Percentiles rank a stretch among this genome's conserved stretches.
phyloP scores from a whole-genome alignment of 2,797 vertebrate genomes.

The Lagodon rhomboides region DNA sequence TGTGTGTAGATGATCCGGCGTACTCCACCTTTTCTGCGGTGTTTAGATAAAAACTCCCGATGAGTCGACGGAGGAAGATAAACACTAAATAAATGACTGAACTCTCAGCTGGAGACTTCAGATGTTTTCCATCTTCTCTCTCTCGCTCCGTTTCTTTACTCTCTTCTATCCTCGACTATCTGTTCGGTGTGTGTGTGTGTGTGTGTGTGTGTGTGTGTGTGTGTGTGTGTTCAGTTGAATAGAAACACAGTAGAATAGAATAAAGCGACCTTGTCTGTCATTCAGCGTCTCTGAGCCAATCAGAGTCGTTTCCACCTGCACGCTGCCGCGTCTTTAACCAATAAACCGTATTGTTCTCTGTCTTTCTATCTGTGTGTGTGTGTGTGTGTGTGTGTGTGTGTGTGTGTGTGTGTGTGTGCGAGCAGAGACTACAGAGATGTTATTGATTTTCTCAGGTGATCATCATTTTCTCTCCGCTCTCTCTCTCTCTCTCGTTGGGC shows the following conservation, averaged over 20 bases:
- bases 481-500: conserved; percentile 35
- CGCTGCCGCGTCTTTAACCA: conserved; percentile 21
- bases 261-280: conserved; percentile 50
- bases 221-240: neutral
- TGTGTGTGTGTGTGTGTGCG: conserved; percentile 11
- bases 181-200: neutral
- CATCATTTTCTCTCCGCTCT: conserved; percentile 52
- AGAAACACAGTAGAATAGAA: neutral
- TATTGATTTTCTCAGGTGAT: conserved; percentile 68
- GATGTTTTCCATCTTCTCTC: neutral
- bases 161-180: neutral
- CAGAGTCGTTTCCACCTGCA: conserved; percentile 30
- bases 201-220: neutral
- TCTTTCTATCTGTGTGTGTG: conserved; percentile 5
- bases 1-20: neutral
- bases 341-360: conserved; percentile 15
- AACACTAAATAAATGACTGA: conserved; percentile 59
- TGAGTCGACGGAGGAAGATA: conserved; percentile 41
- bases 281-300: conserved; percentile 46
- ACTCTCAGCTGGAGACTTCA: conserved; percentile 31
- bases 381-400: conserved; percentile 21
- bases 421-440: conserved; percentile 24
- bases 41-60: conserved; percentile 19
- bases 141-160: neutral
- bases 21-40: conserved; percentile 16